phyloP scores from a whole-genome alignment of 2,888 invertebrate genomes.

The Scaptomyza tumidula region DNA sequence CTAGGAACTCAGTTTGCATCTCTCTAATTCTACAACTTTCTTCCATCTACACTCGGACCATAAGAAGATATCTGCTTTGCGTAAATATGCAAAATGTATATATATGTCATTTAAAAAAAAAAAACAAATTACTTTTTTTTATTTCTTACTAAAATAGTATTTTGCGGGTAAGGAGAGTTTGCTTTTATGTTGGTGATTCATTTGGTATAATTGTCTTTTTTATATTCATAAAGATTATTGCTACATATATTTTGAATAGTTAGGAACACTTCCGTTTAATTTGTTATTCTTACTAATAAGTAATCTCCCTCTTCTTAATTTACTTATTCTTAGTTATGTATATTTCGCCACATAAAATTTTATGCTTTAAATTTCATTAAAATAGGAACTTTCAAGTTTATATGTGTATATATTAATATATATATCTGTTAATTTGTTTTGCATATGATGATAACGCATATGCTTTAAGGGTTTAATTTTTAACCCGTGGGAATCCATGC shows the following conservation, averaged over 20 bases:
- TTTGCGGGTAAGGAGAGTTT: not conserved
- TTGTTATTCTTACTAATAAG: conserved; percentile 48
- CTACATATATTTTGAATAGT: conserved; percentile 65
- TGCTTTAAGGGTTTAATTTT: conserved; percentile 2
- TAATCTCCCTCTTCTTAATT: conserved; percentile 39
- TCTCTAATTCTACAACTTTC: conserved; percentile 56
- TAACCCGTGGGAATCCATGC: conserved; percentile 1
- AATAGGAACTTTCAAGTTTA: conserved; percentile 80
- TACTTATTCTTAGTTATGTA: conserved; percentile 44
- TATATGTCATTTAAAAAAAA: not conserved
- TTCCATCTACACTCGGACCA: not conserved
- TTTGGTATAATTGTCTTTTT: conserved; percentile 24
- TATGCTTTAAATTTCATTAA: conserved; percentile 61
- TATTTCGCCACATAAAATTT: conserved; percentile 53
- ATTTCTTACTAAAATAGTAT: not conserved
- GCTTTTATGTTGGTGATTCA: conserved; percentile 12
- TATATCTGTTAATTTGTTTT: conserved; percentile 38
- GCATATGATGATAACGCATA: conserved; percentile 13
- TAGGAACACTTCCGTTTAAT: conserved; percentile 73
- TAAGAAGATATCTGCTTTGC: conserved; percentile 14
- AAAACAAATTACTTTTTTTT: not conserved
- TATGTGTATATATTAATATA: conserved; percentile 47
- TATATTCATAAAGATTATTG: conserved; percentile 23
- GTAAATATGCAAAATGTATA: conserved; percentile 15
- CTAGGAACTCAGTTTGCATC: conserved; percentile 79